phyloP scores from a whole-genome alignment of 2,888 invertebrate genomes.

The Idaea biselata region DNA sequence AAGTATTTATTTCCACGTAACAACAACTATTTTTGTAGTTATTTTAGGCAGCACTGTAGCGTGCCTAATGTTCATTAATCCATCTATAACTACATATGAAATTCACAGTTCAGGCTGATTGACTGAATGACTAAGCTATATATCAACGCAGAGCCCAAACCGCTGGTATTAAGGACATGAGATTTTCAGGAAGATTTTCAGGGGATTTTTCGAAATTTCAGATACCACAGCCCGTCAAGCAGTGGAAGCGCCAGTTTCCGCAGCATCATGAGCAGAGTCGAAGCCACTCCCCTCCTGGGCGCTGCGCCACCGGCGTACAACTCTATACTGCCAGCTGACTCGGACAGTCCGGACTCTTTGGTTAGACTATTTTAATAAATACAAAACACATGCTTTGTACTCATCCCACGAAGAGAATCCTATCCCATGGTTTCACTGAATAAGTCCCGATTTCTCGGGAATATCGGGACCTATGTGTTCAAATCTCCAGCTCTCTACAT shows the following conservation, averaged over 20 bases:
- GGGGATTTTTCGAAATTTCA: conserved; percentile 9
- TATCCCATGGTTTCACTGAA: too few species aligned
- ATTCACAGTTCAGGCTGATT: too few species aligned
- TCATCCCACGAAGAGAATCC: too few species aligned
- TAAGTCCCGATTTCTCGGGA: too few species aligned
- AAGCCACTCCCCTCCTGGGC: conserved; percentile 49
- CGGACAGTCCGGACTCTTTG: conserved; percentile 44
- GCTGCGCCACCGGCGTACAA: conserved; percentile 41
- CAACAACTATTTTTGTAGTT: too few species aligned
- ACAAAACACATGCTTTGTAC: too few species aligned
- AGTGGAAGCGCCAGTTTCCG: conserved; percentile 39
- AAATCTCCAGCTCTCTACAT: too few species aligned
- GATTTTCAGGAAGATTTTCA: not conserved
- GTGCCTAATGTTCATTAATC: conserved; percentile 16
- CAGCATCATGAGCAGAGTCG: conserved; percentile 48
- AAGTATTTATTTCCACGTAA: too few species aligned
- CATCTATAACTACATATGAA: conserved; percentile 7
- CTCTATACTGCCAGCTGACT: conserved; percentile 32
- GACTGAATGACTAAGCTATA: too few species aligned
- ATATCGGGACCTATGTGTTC: too few species aligned
- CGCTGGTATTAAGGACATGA: not conserved
- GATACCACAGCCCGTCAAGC: conserved; percentile 33
- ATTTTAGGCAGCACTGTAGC: not conserved
- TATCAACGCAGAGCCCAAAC: too few species aligned
- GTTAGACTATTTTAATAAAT: conserved; percentile 34